Evolutionary conservation across 2,113 vertebrate species (phyloP).

Genomic region (Tychaedon coryphoeus): DNA sequence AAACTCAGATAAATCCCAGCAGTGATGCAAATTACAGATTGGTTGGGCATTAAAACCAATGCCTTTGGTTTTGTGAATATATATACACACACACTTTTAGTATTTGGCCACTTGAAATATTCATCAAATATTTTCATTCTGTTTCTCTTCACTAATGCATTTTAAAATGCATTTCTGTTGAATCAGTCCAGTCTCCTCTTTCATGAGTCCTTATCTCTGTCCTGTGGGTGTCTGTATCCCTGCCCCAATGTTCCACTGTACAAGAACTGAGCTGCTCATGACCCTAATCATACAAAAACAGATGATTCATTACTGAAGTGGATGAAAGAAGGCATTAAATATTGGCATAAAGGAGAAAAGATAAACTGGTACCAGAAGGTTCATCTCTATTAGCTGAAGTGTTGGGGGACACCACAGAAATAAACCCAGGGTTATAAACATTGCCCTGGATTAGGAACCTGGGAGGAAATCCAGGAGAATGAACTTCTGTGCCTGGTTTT

Average conservation of each 20-base stretch:
- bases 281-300: constrained; percentile 13
- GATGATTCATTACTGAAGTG: constrained; percentile 29
- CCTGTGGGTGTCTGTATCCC: constrained; percentile 28
- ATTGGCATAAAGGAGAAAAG: constrained; percentile 4
- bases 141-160: constrained; percentile 2
- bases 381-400: neutral
- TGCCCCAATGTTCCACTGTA: constrained; percentile 12
- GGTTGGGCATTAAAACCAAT: neutral
- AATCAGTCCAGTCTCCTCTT: constrained; percentile 10
- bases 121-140: constrained; percentile 15
- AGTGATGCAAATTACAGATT: neutral
- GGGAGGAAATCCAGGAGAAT: neutral
- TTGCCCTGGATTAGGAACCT: neutral
- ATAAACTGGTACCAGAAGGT: constrained; percentile 14
- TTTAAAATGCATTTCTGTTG: neutral
- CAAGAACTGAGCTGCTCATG: constrained; percentile 8
- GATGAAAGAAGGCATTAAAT: constrained; percentile 41
- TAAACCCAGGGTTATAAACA: neutral
- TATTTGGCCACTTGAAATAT: constrained; percentile 31
- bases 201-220: constrained; percentile 47
- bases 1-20: neutral
- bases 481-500: neutral
- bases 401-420: constrained; percentile 7
- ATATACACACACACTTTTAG: neutral
- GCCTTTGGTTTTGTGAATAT: neutral